phyloP scores from a whole-genome alignment of 2,888 invertebrate species.

The Encarsia formosa region DNA sequence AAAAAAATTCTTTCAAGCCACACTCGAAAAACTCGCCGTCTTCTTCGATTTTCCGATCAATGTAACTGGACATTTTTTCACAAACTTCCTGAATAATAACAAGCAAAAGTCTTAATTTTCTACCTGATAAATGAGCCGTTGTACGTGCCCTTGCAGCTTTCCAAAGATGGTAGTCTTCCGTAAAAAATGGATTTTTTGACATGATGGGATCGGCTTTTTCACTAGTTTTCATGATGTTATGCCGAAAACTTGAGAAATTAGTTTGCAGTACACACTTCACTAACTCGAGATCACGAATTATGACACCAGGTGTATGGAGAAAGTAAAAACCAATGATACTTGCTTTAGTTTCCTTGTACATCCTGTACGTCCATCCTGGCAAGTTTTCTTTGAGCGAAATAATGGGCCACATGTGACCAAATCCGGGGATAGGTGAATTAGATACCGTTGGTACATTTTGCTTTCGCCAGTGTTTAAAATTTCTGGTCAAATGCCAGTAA shows the following conservation, averaged over 20 bases:
- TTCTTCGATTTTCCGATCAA: slow-evolving; percentile 16
- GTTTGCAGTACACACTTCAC: slow-evolving; percentile 36
- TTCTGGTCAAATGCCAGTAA: slow-evolving; percentile 22
- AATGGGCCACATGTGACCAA: slow-evolving; percentile 16
- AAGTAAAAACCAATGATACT: slow-evolving; percentile 23
- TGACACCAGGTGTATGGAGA: slow-evolving; percentile 26
- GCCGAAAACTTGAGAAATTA: slow-evolving; percentile 36
- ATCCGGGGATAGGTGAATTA: slow-evolving; percentile 10
- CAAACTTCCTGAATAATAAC: slow-evolving; percentile 28
- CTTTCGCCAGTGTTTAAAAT: slow-evolving; percentile 16
- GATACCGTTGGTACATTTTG: slow-evolving; percentile 18
- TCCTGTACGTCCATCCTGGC: background rate
- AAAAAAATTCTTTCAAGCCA: slow-evolving; percentile 33
- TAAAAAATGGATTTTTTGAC: slow-evolving; percentile 38
- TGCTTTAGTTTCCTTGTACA: slow-evolving; percentile 9
- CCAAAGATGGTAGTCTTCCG: slow-evolving; percentile 34
- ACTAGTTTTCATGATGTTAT: slow-evolving; percentile 28
- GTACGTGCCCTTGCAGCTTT: slow-evolving; percentile 10
- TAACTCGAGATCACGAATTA: slow-evolving; percentile 38
- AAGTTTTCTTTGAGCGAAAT: slow-evolving; percentile 13
- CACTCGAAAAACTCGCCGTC: slow-evolving; percentile 19
- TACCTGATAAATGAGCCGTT: slow-evolving; percentile 29
- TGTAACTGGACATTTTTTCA: slow-evolving; percentile 30
- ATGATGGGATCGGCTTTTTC: slow-evolving; percentile 33
- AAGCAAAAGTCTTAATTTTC: slow-evolving; percentile 35